Conservation (phyloP, 2,888 invertebrate genomes). For the Heliconius aoede region DNA sequence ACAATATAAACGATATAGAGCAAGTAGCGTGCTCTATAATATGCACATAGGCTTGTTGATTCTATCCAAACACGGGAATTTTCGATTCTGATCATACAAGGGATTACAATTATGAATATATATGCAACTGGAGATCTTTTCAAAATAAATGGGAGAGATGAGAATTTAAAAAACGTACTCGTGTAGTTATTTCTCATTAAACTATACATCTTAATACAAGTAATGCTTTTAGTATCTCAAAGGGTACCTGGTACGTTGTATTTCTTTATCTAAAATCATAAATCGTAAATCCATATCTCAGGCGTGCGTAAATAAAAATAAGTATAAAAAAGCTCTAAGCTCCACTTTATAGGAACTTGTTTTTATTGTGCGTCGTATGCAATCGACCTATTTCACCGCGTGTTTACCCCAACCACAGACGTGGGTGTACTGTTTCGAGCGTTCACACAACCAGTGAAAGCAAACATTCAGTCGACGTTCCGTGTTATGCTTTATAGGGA, state of each 20-base stretch:
- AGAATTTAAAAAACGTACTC: background rate
- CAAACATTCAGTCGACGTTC: constrained; percentile 72
- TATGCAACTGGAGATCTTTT: no score
- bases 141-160: background rate
- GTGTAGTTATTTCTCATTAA: background rate
- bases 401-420: constrained; percentile 57
- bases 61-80: background rate
- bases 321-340: constrained; percentile 18
- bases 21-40: constrained; percentile 16
- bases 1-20: constrained; percentile 65
- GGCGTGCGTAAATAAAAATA: background rate
- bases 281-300: constrained; percentile 12
- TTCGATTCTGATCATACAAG: background rate
- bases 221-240: background rate
- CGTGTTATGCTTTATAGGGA: constrained; percentile 72
- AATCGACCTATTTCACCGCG: constrained; percentile 52
- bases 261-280: constrained; percentile 9
- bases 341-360: constrained; percentile 14
- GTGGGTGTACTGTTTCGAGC: constrained; percentile 75
- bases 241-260: background rate
- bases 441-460: constrained; percentile 75
- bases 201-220: constrained; percentile 7
- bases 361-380: constrained; percentile 28
- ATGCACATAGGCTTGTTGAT: constrained; percentile 27
- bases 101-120: background rate